Base-by-base conservation (phyloP, 2,888 invertebrate species). In the Omphaloscelis lunosa region DNA sequence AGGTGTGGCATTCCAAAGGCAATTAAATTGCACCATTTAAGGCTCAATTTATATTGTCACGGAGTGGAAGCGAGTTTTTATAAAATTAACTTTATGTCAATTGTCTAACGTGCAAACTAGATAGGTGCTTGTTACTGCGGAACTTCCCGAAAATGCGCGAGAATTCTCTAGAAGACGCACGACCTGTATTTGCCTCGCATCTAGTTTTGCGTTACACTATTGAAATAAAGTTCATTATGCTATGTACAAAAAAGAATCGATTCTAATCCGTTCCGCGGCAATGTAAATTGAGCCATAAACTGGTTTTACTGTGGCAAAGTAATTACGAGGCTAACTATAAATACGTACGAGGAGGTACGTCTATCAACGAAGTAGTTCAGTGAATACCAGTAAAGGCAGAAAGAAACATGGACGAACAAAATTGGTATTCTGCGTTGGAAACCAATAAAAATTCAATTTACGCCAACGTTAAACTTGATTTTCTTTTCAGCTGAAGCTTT, bases 391-490 rank as follows among this genome's bases (percentile, higher is more conserved):
- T 67, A 69, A 39, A 58, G 9, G 20, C 23, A 58, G 39, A 72
- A 59, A 63, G 34, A 15, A 53, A 70, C 0, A 48, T 27, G 6
- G 5, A 41, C 29, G 71, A 23, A n/a, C 39, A 15, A 27, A 69
- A 69, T 73, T 77, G 15, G 68, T 75, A 86, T 84, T 81, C 72
- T 17, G 27, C 27, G 59, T 23, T 62, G 61, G 45, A 66, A 82
- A 78, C 75, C 73, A 80, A 76, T 78, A 65, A 69, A 79, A 86
- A 82, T 70, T 84, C 77, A 84, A 82, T 78, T 76, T 66, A 70
- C 56, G 63, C 56, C 56, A 48, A 63, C 63, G 71, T 75, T 75
- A 76, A 76, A 84, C 75, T 77, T 80, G 72, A 86, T 80, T 80
- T 79, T 75, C 65, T 72, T 74, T 80, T 53, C 41, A 70, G 61